Base-by-base conservation (phyloP, 2,113 vertebrate genomes). In the Oplegnathus fasciatus region DNA sequence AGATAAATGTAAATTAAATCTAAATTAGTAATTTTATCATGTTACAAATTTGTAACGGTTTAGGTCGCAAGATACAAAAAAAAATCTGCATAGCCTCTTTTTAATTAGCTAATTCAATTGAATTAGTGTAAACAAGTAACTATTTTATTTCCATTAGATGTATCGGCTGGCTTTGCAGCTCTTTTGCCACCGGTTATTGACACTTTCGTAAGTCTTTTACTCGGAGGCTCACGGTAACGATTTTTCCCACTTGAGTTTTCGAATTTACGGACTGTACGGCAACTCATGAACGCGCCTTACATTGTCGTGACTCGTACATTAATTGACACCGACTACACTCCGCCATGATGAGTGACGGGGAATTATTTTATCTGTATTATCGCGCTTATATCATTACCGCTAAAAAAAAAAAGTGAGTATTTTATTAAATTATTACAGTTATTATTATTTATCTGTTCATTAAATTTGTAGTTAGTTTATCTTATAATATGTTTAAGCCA, bases 211-310 rank as follows among this genome's bases (percentile, higher is more conserved):
- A 4, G 8, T 34, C 1, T 9, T 37, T 15, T 24, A n/a, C n/a
- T 14, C 3, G 24, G 22, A 26, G 30, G 6, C 1, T 57, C 18
- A 48, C 6, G 40, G 7, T 67, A 44, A n/a, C 20, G 5, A 9
- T 2, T 4, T 46, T 34, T 26, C 5, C 7, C 5, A 6, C 0
- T 46, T 0, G 2, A 37, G 22, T 57, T 34, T 2, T 22, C 4
- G 1, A 9, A n/a, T 48, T 57, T 50, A 26, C 42, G 30, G 2
- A 69, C 20, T 60, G 2, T 26, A 2, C 1, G 15, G 7, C 0
- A 9, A 13, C 9, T 18, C 52, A 0, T 58, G 48, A 84, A 78
- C 11, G 32, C 13, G 5, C 4, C 67, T 17, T 18, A 13, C 10
- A 17, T 22, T 10, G 6, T 18, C 30, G 1, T 24, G n/a, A 20